Conservation (phyloP, 2,888 invertebrate genomes). For the Pycnomerus fuliginosus region DNA sequence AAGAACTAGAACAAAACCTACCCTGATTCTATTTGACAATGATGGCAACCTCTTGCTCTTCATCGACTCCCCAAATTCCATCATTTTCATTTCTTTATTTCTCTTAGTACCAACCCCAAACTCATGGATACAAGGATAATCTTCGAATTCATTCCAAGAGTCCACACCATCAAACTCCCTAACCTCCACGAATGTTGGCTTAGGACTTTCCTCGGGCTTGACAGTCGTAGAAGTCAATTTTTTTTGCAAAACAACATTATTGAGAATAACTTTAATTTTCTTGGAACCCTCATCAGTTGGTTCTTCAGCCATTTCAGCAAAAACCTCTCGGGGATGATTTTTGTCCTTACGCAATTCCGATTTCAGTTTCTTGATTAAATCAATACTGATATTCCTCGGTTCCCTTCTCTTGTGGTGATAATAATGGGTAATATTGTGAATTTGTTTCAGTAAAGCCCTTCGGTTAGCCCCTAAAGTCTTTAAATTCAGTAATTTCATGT, state of each 20-base stretch:
- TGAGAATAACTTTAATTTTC: no score
- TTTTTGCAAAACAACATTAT: no score
- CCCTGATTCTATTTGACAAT: no score
- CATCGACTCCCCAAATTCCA: constrained; percentile 17
- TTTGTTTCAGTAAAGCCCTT: constrained; percentile 3
- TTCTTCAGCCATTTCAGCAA: constrained; percentile 27
- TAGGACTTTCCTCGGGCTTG: no score
- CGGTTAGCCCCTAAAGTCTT: constrained; percentile 7
- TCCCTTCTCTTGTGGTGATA: constrained; percentile 7
- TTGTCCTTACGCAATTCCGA: constrained; percentile 13
- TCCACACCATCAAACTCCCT: no score
- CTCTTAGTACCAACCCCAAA: constrained; percentile 9
- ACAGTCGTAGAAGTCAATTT: no score
- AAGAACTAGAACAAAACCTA: no score
- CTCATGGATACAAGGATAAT: constrained; percentile 31
- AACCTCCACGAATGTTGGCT: no score
- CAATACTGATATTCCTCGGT: constrained; percentile 44
- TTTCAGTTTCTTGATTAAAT: constrained; percentile 35
- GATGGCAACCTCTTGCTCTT: no score
- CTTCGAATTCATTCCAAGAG: no score
- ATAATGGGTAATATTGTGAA: constrained; percentile 1
- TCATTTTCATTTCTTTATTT: background rate
- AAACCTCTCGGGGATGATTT: constrained; percentile 23
- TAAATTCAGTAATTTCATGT: constrained; percentile 24
- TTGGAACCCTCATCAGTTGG: background rate